A percentile compares a stretch with the other conserved stretches of the same genome.
Conservation (phyloP, 2,888 invertebrate species). For the Mythimna loreyi region DNA sequence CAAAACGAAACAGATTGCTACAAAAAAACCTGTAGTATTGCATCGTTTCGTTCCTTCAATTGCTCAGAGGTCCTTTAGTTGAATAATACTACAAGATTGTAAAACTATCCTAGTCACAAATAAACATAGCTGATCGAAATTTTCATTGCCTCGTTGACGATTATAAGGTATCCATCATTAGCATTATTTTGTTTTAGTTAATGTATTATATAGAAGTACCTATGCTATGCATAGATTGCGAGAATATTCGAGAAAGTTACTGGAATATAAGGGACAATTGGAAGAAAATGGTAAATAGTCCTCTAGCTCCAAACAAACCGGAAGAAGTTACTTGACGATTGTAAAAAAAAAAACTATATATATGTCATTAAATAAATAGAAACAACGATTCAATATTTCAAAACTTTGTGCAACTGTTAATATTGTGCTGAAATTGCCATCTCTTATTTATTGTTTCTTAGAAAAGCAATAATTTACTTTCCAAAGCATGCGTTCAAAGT, state of each 20-base stretch:
- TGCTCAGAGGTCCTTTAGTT: too few species aligned
- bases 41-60: background rate
- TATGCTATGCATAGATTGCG: too few species aligned
- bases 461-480: background rate
- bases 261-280: too few species aligned
- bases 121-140: conserved; percentile 14
- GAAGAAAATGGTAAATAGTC: too few species aligned
- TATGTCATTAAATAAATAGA: conserved; percentile 20
- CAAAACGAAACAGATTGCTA: conserved; percentile 9
- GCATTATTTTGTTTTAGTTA: too few species aligned
- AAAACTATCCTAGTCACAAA: conserved; percentile 8
- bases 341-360: background rate
- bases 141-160: conserved; percentile 36
- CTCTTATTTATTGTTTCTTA: background rate
- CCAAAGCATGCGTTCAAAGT: background rate
- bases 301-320: too few species aligned
- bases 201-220: too few species aligned
- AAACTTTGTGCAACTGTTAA: background rate
- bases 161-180: too few species aligned
- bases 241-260: too few species aligned
- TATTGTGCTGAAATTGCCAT: conserved; percentile 10
- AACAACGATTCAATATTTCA: conserved; percentile 10
- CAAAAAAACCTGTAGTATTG: background rate
- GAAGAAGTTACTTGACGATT: too few species aligned
- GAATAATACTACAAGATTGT: too few species aligned